Evolutionary conservation across 2,888 invertebrate species (phyloP).

Genomic region (Monopis laevigella): DNA sequence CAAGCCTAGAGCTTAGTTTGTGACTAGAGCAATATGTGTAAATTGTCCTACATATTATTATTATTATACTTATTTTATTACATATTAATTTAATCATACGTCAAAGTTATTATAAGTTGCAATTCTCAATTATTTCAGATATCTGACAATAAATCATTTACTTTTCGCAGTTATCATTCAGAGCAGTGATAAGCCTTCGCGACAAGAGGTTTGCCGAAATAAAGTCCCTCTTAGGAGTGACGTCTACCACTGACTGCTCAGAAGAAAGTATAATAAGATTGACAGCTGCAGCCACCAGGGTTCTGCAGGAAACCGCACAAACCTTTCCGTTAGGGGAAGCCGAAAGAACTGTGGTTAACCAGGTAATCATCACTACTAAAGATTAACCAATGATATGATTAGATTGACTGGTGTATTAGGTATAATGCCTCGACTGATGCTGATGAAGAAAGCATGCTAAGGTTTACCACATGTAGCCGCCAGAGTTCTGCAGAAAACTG

Average conservation of each 20-base stretch:
- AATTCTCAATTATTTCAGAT: too few species aligned
- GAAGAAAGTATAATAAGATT: constrained; percentile 53
- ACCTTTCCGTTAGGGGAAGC: constrained; percentile 75
- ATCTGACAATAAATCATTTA: too few species aligned
- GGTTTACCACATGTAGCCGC: too few species aligned
- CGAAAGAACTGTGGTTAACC: constrained; percentile 72
- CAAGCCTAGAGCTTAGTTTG: too few species aligned
- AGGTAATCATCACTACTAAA: constrained; percentile 35
- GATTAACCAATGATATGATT: background rate
- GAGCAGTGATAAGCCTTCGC: constrained; percentile 67
- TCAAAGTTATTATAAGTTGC: too few species aligned
- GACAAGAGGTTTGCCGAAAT: constrained; percentile 79
- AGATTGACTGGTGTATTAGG: background rate
- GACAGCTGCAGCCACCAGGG: constrained; percentile 67
- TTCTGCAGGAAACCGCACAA: constrained; percentile 76
- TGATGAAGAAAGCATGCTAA: too few species aligned
- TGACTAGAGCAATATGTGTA: too few species aligned
- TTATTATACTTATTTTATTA: too few species aligned
- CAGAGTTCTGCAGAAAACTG: too few species aligned
- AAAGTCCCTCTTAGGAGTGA: constrained; percentile 69
- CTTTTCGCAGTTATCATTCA: constrained; percentile 57
- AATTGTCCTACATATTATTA: too few species aligned
- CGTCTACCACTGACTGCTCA: constrained; percentile 32
- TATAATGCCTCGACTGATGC: too few species aligned
- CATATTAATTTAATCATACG: too few species aligned